Base-by-base conservation (phyloP, 2,797 vertebrate species). In the Graptemys geographica region DNA sequence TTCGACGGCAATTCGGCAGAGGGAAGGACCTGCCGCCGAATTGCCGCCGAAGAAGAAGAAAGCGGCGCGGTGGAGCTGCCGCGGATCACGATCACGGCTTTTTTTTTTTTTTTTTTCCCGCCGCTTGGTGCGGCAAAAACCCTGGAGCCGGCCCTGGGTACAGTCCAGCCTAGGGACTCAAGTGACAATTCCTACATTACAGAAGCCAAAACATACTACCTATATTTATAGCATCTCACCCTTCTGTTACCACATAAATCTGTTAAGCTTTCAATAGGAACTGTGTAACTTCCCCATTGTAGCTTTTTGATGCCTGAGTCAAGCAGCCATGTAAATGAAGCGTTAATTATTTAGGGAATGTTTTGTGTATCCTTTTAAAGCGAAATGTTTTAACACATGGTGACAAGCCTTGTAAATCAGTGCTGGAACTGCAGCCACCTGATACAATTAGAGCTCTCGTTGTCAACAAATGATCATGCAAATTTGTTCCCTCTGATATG, bases 401-500 rank as follows among this genome's bases (percentile, higher is more conserved):
- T 95, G 95, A 88, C 94, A 88, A 88, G 89, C 94, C 93, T 85
- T 88, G 92, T 94, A 97, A 96, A 97, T 96, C 96, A 97, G 94
- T 96, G 94, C 94, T 88, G 93, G 93, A 84, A 83, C 96, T 21
- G 96, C 91, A 97, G 96, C 96, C 94, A 96, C 96, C 95, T 97
- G 97, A 96, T 93, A 91, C 97, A 96, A 96, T 98, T 98, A 98
- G 90, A 95, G 95, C 96, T 97, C 96, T 95, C 52, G 90, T 94
- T 97, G 96, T 96, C 97, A 97, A 97, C 96, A 97, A 96, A 93
- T 93, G 96, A 96, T 96, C 97, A 97, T 97, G 97, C 94, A 97
- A 97, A 97, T 98, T 97, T 97, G 97, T 98, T 96, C 97, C 90
- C 85, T 95, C 92, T 88, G 96, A 96, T 97, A 97, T 74, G 74